Conservation (phyloP, 2,113 vertebrate genomes). For the Onychorhynchus coronatus region DNA sequence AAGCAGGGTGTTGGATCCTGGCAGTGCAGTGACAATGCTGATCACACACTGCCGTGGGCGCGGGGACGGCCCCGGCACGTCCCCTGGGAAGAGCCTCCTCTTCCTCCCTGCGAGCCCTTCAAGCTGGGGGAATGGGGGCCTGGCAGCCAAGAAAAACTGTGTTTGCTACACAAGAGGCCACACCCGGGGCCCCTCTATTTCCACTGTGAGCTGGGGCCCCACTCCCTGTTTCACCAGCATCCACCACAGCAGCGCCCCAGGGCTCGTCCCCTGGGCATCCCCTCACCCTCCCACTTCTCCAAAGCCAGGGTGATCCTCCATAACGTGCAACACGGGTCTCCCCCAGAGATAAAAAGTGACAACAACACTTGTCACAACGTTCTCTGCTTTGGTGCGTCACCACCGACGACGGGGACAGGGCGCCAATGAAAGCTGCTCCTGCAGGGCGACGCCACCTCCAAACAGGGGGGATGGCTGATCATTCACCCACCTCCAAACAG, state of each 20-base stretch:
- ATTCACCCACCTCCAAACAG: background rate
- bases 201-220: background rate
- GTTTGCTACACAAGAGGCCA: rapidly evolving
- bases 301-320: background rate
- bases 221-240: background rate
- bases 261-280: rapidly evolving
- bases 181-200: rapidly evolving
- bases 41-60: background rate
- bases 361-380: rapidly evolving
- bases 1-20: background rate
- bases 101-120: background rate
- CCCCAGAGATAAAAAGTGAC: background rate
- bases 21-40: background rate
- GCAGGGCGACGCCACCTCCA: background rate
- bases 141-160: background rate
- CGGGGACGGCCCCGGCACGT: rapidly evolving
- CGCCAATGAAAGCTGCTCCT: background rate
- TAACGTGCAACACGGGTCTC: rapidly evolving
- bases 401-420: background rate
- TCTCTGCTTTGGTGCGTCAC: background rate
- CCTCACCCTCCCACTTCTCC: background rate
- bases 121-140: background rate
- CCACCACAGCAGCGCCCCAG: rapidly evolving
- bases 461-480: constrained; percentile 11
- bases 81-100: background rate